Percentiles rank a stretch among this genome's conserved stretches.
Evolutionary conservation across 2,888 invertebrate species (phyloP).

Genomic region (Ditula angustiorana): DNA sequence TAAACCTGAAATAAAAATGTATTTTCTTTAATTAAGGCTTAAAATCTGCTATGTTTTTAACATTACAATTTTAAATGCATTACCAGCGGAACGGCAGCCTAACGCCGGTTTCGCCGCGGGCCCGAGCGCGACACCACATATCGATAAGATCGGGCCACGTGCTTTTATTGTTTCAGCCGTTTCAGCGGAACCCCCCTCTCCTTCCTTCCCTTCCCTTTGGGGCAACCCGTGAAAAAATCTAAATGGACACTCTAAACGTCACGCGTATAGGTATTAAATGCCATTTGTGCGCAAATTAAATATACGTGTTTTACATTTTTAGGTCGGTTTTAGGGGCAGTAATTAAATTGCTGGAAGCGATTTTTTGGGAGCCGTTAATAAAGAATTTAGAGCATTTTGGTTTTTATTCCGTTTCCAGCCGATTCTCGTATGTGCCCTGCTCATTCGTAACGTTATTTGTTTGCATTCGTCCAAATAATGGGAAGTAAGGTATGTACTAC

Average conservation of each 20-base stretch:
- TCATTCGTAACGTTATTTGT: no score
- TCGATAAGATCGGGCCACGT: slow-evolving; percentile 73
- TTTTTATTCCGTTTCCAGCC: background rate
- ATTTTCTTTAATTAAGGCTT: background rate
- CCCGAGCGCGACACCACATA: slow-evolving; percentile 69
- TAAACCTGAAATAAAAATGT: no score
- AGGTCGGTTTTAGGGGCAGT: slow-evolving; percentile 12
- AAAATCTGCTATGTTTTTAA: no score
- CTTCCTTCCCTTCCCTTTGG: slow-evolving; percentile 46
- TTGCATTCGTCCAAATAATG: no score
- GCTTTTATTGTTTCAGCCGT: slow-evolving; percentile 72
- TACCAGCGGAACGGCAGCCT: slow-evolving; percentile 55
- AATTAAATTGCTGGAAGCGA: slow-evolving; percentile 20
- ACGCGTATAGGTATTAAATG: slow-evolving; percentile 13
- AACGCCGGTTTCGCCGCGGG: slow-evolving; percentile 62
- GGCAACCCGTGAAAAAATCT: slow-evolving; percentile 56
- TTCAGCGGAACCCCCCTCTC: slow-evolving; percentile 42
- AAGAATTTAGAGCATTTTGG: background rate
- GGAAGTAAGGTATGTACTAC: no score
- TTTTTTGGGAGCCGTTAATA: background rate
- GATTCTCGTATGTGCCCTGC: no score
- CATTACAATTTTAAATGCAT: background rate
- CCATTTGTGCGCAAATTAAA: slow-evolving; percentile 31
- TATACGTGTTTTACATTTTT: slow-evolving; percentile 41
- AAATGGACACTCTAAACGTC: slow-evolving; percentile 59